phyloP scores from a whole-genome alignment of 2,113 vertebrate species.

The Ceyx cyanopectus region DNA sequence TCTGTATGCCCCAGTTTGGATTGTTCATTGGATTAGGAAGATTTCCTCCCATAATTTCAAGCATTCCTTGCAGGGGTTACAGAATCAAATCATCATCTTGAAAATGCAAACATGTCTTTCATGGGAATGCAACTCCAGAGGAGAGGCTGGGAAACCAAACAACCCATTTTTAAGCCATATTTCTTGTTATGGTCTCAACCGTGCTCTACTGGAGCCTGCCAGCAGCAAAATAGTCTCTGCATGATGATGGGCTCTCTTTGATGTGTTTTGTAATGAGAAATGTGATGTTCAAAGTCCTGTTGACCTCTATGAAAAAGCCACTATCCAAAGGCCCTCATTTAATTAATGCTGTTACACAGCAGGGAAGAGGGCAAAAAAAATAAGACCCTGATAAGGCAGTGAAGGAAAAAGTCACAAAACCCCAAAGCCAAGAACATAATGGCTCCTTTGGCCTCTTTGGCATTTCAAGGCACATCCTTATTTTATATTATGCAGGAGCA shows the following conservation, averaged over 20 bases:
- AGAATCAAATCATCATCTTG: not conserved
- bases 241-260: not conserved
- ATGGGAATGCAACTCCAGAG: not conserved
- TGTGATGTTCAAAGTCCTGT: not conserved
- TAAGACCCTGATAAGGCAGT: rapidly evolving
- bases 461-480: not conserved
- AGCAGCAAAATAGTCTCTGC: not conserved
- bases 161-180: not conserved
- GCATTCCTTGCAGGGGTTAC: not conserved
- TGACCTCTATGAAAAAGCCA: not conserved
- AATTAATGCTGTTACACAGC: not conserved
- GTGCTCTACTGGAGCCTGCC: not conserved
- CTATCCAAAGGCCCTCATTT: not conserved
- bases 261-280: not conserved
- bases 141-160: not conserved
- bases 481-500: conserved; percentile 41
- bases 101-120: not conserved
- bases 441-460: not conserved
- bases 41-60: not conserved
- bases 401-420: not conserved
- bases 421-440: not conserved
- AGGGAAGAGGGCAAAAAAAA: not conserved
- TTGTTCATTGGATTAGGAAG: not conserved
- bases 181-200: not conserved
- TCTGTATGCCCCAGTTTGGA: rapidly evolving